These are phyloP conservation scores for Acropora yongei DNA, from an alignment of 64 coral and sea anemone genomes.

Conservation along the genomic window DNA sequence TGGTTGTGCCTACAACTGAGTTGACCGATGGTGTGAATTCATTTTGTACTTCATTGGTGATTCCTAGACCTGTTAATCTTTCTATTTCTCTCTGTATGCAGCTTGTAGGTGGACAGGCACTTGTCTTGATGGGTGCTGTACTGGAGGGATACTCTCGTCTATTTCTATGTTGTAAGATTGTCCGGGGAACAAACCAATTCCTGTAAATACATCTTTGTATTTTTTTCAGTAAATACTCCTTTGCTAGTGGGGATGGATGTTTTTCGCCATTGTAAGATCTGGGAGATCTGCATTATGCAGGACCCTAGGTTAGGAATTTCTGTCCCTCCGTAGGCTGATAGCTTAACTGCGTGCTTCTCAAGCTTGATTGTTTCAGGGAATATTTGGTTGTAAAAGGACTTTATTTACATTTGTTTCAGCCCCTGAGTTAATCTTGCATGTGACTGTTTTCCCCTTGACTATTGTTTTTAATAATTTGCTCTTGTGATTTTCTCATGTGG, in stretches of 20 bases:
- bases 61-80: too few species aligned
- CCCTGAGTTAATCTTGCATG: too few species aligned
- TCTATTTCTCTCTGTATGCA: constrained; percentile 57
- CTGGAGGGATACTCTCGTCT: constrained; percentile 24
- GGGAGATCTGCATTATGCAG: background rate
- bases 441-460: too few species aligned
- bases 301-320: constrained; percentile 55
- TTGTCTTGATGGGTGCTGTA: constrained; percentile 36
- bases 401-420: too few species aligned
- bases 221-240: too few species aligned
- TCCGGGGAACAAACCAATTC: constrained; percentile 51
- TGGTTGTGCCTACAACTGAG: constrained; percentile 8
- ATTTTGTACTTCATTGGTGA: too few species aligned
- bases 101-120: constrained; percentile 54
- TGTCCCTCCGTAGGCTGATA: constrained; percentile 58
- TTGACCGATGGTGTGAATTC: constrained; percentile 60
- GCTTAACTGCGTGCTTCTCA: too few species aligned
- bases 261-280: constrained; percentile 15
- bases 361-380: too few species aligned
- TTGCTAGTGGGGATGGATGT: constrained; percentile 61
- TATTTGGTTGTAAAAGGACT: too few species aligned
- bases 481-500: too few species aligned
- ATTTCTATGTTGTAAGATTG: constrained; percentile 63
- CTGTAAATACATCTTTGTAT: constrained; percentile 55
- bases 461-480: too few species aligned